Base-by-base conservation (phyloP, 2,797 vertebrate genomes). In the Cyclopterus lumpus region DNA sequence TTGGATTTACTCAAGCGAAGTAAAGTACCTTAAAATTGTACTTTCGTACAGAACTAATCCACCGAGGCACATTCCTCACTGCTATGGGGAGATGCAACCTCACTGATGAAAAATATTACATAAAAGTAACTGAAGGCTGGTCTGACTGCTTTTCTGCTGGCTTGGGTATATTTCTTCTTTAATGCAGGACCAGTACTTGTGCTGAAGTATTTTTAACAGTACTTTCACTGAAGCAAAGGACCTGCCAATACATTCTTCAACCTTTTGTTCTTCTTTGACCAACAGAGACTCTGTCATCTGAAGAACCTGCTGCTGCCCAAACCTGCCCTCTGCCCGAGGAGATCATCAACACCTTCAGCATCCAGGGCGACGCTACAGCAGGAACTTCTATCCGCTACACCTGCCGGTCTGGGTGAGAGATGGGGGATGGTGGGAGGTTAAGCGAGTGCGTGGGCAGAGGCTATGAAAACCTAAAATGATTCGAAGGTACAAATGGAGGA, bases 321-420 rank as follows among this genome's bases (percentile, higher is more conserved):
- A 84, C 71, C 48, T 92, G 95, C 83, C 87, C 91, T 68, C 88
- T 94, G 44, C 93, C 95, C 0, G 77, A 89, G 26, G 87, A 94
- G 44, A 90, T 93, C 81, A 81, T 62, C 65, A 67, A 83, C 86
- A 88, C 88, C 73, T 93, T 94, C 81, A 90, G 83, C 80, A 86
- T 94, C 78, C 77, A 89, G 67, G 94, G 94, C 24, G 88, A 87
- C 16, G 86, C 87, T 49, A 62, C 84, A 8, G 82, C 84, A 18
- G 94, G 88, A 76, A 87, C 91, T 2, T 88, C 86, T 74, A 90
- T 96, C 79, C 87, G 55, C 76, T 96, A 96, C 89, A 91, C 89
- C 79, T 96, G 95, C 90, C 80, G 89, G 77, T 90, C 90, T 64
- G 95, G 95, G 95, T 96, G 78, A 95, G 94, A 68, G 28, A 71